Percentiles rank a stretch among this genome's conserved stretches.
phyloP scores from a whole-genome alignment of 2,888 invertebrate species.

The Seladonia tumulorum region DNA sequence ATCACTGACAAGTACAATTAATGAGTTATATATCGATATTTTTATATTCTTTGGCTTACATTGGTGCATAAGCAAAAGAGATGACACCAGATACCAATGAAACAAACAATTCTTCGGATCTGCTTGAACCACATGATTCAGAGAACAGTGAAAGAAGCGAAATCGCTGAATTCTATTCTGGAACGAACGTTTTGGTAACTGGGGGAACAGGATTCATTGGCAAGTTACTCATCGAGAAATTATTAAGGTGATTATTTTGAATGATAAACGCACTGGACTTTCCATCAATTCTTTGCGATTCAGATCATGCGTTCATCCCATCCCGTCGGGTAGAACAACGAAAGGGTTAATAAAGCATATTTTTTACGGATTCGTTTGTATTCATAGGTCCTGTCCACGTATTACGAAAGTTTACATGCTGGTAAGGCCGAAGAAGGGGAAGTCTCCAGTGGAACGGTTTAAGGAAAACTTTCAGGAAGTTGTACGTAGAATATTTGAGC shows the following conservation, averaged over 20 bases:
- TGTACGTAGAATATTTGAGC: constrained; percentile 72
- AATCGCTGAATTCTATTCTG: constrained; percentile 76
- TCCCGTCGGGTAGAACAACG: no score
- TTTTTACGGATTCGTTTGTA: no score
- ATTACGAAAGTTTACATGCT: constrained; percentile 80
- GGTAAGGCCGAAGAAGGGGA: constrained; percentile 82
- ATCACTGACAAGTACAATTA: no score
- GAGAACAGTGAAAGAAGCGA: constrained; percentile 68
- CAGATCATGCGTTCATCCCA: background rate
- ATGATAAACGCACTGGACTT: background rate
- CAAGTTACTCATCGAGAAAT: constrained; percentile 80
- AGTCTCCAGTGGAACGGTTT: constrained; percentile 77
- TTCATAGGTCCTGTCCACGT: constrained; percentile 77
- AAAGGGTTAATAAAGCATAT: no score
- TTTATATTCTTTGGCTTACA: no score
- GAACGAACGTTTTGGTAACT: constrained; percentile 79
- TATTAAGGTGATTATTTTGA: constrained; percentile 74
- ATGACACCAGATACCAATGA: no score
- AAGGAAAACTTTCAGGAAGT: constrained; percentile 78
- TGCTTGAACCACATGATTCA: no score
- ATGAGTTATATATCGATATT: no score
- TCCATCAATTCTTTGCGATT: background rate
- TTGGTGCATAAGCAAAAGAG: no score
- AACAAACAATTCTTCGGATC: no score
- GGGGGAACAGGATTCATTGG: constrained; percentile 83